Evolutionary conservation across 2,888 invertebrate species (phyloP), one percentile per base, ranked within the genome.

Genomic region (Tyria jacobaeae): DNA sequence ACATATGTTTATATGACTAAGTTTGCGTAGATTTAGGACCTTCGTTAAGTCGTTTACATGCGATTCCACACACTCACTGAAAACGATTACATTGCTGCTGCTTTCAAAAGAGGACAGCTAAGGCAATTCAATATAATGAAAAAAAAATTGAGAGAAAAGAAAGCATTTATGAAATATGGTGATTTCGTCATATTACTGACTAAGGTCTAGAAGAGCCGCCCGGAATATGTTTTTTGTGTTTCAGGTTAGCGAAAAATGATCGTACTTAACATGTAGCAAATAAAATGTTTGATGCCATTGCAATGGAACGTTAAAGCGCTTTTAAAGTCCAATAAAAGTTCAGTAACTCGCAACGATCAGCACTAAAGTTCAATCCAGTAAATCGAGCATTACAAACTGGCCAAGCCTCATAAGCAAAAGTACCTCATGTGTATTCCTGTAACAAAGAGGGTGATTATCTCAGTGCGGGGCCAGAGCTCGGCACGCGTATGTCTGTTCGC

Each of bases 401-500:
- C 10, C 62, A 27, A 58, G 17, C 21, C 37, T 50, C 49, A 31
- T 39, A 37, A 44, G 50, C 39, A 39, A 53, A 35, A 51, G 50
- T 41, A 53, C 47, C 21, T 48, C 41, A 44, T 60, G 58, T 27
- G 52, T 57, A 56, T 60, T 60, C 59, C 53, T 51, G 52, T 47
- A 61, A 57, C 60, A 70, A 69, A 68, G 57, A 67, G 73, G 71
- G 57, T 61, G 78, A 67, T 69, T 70, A 73, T 73, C 76, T 64
- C 47, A 25, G 14, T 49, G 62, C 64, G 55, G 65, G 70, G 70
- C 41, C 68, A 60, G 69, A 65, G 59, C 74, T 76, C 66, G 79
- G 81, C 85, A 86, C 87, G 85, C 84, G 86, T 75, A 75, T 68
- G 69, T 76, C 75, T 68, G 69, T 58, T 66, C 70, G 69, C 79